Conservation (phyloP, 2,888 invertebrate species). For the Oscheius myriophilus region DNA sequence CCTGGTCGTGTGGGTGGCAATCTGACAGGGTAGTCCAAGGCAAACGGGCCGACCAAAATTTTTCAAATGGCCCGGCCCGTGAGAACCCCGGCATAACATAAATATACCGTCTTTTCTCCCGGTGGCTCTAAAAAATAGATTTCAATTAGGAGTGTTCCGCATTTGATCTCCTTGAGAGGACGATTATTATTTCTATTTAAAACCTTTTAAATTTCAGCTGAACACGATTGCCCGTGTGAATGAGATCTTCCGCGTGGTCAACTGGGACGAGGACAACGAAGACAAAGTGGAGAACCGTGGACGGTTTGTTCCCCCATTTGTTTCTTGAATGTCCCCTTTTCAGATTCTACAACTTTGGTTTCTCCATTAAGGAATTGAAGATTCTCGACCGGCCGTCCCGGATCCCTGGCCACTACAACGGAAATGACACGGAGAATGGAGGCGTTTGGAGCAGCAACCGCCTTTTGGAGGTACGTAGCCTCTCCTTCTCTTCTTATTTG, state of each 20-base stretch:
- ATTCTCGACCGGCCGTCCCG: slow-evolving; percentile 36
- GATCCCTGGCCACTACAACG: slow-evolving; percentile 41
- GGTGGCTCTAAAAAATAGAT: too few relatives aligned
- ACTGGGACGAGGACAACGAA: slow-evolving; percentile 46
- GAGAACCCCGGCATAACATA: too few relatives aligned
- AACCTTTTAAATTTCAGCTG: slow-evolving; percentile 23
- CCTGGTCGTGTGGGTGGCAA: too few relatives aligned
- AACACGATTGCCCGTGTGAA: slow-evolving; percentile 48
- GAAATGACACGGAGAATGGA: slow-evolving; percentile 4
- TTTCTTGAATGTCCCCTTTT: too few relatives aligned
- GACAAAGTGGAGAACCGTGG: slow-evolving; percentile 21
- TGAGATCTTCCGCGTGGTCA: slow-evolving; percentile 43
- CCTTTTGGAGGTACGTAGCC: slow-evolving; percentile 15
- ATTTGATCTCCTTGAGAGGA: not conserved
- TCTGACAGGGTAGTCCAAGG: too few relatives aligned
- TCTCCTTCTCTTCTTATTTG: not conserved
- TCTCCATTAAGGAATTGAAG: slow-evolving; percentile 49
- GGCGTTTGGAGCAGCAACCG: slow-evolving; percentile 19
- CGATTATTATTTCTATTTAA: not conserved
- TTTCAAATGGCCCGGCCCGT: too few relatives aligned
- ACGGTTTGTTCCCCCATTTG: slow-evolving; percentile 4
- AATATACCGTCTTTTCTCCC: too few relatives aligned
- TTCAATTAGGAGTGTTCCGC: too few relatives aligned
- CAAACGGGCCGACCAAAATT: too few relatives aligned
- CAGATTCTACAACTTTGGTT: slow-evolving; percentile 47